Percentiles rank a stretch among this genome's conserved stretches.
Evolutionary conservation across 2,113 vertebrate genomes (phyloP).

Genomic region (Nesogale talazaci): DNA sequence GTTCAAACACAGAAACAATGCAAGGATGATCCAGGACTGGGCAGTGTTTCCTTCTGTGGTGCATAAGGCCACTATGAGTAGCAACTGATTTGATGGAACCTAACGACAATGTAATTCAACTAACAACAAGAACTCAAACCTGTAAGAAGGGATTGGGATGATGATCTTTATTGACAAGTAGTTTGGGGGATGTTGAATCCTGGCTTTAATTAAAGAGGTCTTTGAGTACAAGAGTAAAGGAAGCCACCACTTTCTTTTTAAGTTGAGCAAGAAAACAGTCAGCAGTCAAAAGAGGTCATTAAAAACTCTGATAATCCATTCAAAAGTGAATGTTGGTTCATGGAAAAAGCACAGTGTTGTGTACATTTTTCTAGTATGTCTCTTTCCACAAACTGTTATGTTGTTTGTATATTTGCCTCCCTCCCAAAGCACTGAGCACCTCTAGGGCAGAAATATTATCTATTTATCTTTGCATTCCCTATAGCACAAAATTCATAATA

Average conservation of each 20-base stretch:
- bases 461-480: not conserved
- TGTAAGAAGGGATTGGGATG: not conserved
- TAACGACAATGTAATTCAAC: not conserved
- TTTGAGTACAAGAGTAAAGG: constrained; percentile 28
- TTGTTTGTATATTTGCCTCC: constrained; percentile 36
- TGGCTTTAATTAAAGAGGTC: constrained; percentile 20
- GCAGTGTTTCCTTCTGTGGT: too few species aligned
- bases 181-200: not conserved
- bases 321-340: not conserved
- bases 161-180: not conserved
- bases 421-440: not conserved
- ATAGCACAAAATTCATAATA: not conserved
- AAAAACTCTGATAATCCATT: constrained; percentile 28
- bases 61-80: not conserved
- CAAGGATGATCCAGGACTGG: too few species aligned
- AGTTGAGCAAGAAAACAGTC: constrained; percentile 4
- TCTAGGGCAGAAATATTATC: not conserved
- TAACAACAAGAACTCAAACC: not conserved
- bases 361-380: too few species aligned
- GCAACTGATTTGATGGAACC: not conserved
- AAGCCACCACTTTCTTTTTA: not conserved
- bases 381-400: not conserved
- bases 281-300: not conserved
- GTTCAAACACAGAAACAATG: too few species aligned
- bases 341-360: not conserved